Conservation (phyloP, 2,888 invertebrate species). For the Tenodera sinensis region DNA sequence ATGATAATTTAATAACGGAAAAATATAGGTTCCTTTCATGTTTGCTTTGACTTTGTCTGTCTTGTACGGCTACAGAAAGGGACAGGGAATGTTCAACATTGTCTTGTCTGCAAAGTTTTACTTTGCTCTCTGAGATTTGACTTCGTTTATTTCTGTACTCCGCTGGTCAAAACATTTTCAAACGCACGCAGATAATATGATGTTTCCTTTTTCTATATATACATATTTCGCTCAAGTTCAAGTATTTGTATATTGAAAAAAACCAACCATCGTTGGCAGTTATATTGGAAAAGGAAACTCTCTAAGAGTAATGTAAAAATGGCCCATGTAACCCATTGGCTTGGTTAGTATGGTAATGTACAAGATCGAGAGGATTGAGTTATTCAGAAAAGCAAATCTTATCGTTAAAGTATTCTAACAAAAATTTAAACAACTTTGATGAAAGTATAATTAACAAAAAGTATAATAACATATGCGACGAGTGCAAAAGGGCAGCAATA, state of each 20-base stretch:
- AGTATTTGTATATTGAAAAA: not conserved
- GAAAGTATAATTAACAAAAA: too few relatives aligned
- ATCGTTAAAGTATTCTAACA: too few relatives aligned
- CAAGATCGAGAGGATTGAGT: too few relatives aligned
- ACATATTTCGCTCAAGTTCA: not conserved
- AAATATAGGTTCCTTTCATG: not conserved
- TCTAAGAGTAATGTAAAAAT: not conserved
- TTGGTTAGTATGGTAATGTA: too few relatives aligned
- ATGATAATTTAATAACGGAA: not conserved
- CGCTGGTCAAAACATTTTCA: not conserved
- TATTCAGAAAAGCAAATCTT: too few relatives aligned
- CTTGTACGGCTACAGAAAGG: not conserved
- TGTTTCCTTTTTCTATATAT: not conserved
- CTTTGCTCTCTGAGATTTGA: not conserved
- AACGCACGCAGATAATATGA: not conserved
- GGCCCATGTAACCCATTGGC: not conserved
- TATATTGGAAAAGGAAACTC: not conserved
- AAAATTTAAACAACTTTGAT: too few relatives aligned
- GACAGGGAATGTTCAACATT: not conserved
- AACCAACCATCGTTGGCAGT: not conserved
- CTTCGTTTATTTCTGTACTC: not conserved
- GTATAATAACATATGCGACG: too few relatives aligned
- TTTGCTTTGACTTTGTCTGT: not conserved
- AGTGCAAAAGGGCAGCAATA: too few relatives aligned
- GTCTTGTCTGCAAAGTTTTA: not conserved